Conservation (phyloP, 1,140 invertebrate species). For the Orchestia grillus region DNA sequence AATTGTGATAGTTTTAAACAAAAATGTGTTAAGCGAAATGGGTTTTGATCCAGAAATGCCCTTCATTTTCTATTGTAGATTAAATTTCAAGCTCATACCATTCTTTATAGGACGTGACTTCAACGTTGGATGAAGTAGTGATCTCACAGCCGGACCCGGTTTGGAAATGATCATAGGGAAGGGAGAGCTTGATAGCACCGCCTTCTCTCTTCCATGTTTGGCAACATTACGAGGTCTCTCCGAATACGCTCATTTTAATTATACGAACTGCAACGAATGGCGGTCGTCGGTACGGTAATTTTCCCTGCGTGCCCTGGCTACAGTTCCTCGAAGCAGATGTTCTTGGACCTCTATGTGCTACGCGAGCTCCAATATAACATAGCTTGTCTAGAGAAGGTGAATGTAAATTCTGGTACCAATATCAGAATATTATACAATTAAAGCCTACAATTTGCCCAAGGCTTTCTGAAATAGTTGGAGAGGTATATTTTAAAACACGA, state of each 20-base stretch:
- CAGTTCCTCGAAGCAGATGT: too few species aligned
- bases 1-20: not conserved
- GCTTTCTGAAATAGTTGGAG: too few species aligned
- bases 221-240: not conserved
- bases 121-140: conserved; percentile 7
- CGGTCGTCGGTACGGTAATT: not conserved
- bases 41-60: not conserved
- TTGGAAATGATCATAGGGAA: not conserved
- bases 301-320: not conserved
- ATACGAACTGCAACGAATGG: not conserved
- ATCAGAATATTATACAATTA: too few species aligned
- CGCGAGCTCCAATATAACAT: too few species aligned
- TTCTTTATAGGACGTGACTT: not conserved
- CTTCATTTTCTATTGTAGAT: not conserved
- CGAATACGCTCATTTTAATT: not conserved
- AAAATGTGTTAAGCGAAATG: too few species aligned
- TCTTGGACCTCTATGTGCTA: too few species aligned
- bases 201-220: not conserved
- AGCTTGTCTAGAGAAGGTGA: too few species aligned
- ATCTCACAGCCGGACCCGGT: not conserved
- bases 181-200: not conserved
- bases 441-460: too few species aligned
- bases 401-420: too few species aligned
- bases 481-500: too few species aligned
- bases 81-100: not conserved